A percentile compares a stretch with the other conserved stretches of the same genome.
Conservation (phyloP, 2,888 invertebrate genomes). For the Tachina fera region DNA sequence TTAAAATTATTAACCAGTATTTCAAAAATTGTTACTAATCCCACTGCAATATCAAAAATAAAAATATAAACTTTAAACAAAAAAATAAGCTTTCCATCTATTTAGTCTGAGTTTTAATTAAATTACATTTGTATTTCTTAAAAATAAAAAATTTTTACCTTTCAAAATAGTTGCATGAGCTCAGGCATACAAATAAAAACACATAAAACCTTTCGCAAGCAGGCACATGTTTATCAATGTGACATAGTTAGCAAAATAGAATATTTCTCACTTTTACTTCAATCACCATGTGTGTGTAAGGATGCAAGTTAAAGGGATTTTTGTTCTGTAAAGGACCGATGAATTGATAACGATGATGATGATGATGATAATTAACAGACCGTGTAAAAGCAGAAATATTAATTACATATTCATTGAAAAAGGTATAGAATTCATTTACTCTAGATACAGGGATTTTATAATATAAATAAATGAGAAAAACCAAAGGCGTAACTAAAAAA, state of each 20-base stretch:
- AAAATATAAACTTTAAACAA: too few species aligned
- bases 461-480: not conserved
- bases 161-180: too few species aligned
- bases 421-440: not conserved
- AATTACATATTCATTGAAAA: not conserved
- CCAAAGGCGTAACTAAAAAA: too few species aligned
- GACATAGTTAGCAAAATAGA: not conserved
- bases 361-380: not conserved
- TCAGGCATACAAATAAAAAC: not conserved
- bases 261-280: not conserved
- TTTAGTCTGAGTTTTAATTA: too few species aligned
- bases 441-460: not conserved
- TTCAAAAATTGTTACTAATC: too few species aligned
- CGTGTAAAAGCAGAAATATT: not conserved
- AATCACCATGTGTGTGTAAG: not conserved
- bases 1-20: too few species aligned
- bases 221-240: not conserved
- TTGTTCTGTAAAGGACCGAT: not conserved
- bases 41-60: too few species aligned
- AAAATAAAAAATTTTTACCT: too few species aligned
- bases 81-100: too few species aligned
- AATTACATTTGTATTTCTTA: too few species aligned
- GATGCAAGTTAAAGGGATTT: not conserved
- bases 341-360: not conserved
- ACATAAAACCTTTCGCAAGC: not conserved